These are phyloP conservation scores for Ommatoiulus sabulosus DNA, from an alignment of 2,888 invertebrate genomes.

Conservation along the genomic window DNA sequence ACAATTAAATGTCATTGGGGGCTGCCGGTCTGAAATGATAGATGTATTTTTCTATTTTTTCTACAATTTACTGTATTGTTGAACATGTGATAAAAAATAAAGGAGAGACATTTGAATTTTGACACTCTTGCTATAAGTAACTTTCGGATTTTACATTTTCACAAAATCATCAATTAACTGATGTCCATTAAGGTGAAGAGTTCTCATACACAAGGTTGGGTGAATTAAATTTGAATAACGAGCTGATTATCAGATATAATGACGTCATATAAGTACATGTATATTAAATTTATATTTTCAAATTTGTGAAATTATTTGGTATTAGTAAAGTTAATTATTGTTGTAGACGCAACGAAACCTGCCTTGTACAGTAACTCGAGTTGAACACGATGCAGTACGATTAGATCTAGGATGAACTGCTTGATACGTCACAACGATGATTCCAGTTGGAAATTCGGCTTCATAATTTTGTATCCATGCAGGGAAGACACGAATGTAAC, in stretches of 20 bases:
- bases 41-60: no score
- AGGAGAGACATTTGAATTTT: no score
- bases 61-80: no score
- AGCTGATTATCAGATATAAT: not conserved
- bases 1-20: conserved; percentile 54
- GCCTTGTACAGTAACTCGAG: conserved; percentile 52
- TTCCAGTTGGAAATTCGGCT: conserved; percentile 53
- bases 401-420: conserved; percentile 29
- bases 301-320: not conserved
- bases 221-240: not conserved
- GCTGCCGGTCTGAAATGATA: conserved; percentile 30
- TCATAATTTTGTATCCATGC: conserved; percentile 47
- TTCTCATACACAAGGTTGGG: no score
- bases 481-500: conserved; percentile 35
- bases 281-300: not conserved
- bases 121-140: no score
- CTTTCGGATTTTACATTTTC: no score
- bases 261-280: not conserved
- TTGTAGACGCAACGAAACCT: not conserved
- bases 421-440: conserved; percentile 38
- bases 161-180: no score
- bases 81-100: no score
- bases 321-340: no score
- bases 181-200: no score
- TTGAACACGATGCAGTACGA: conserved; percentile 18